Evolutionary conservation across 2,797 vertebrate species (phyloP).

Genomic region (Myotis findleyi): DNA sequence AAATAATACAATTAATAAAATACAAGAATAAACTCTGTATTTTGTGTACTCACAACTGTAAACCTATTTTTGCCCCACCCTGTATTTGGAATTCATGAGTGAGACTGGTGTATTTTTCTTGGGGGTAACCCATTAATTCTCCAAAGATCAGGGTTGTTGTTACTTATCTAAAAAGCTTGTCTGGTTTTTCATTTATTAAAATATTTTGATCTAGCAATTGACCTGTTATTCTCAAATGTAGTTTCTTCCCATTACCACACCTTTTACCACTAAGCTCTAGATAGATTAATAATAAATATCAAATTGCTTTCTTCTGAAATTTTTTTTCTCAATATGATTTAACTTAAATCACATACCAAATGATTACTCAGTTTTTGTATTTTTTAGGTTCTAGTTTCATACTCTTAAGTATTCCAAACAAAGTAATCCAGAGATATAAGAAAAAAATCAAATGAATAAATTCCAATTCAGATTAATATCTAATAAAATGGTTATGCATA

Average conservation of each 20-base stretch:
- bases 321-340: background rate
- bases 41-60: background rate
- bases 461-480: background rate
- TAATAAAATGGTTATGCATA: background rate
- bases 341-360: background rate
- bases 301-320: background rate
- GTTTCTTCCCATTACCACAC: background rate
- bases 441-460: background rate
- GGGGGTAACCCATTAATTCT: constrained; percentile 12
- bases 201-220: background rate
- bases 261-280: background rate
- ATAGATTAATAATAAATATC: background rate
- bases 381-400: background rate
- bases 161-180: background rate
- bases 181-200: constrained; percentile 34
- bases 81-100: constrained; percentile 5
- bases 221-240: background rate
- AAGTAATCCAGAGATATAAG: background rate
- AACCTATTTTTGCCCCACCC: background rate
- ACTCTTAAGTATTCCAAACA: background rate
- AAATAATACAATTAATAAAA: background rate
- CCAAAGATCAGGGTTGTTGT: background rate
- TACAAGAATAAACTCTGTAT: background rate
- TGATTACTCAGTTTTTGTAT: background rate
- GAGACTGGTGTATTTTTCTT: background rate